A percentile compares a stretch with the other conserved stretches of the same genome.
phyloP scores from a whole-genome alignment of 2,113 vertebrate species.

The Ornithorhynchus anatinus region DNA sequence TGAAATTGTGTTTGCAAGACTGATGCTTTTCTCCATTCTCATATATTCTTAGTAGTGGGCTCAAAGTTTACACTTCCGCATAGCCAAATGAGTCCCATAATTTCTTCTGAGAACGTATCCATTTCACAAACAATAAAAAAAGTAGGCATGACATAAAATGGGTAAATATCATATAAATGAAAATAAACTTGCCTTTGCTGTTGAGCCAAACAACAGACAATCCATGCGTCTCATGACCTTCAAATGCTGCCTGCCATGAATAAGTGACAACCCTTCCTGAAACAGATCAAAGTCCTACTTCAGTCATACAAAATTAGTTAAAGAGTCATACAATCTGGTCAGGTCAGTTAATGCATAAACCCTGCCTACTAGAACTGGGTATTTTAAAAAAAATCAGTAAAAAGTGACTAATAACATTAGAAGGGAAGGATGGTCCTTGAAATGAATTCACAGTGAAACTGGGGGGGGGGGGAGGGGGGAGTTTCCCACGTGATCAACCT shows the following conservation, averaged over 20 bases:
- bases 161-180: too few relatives aligned
- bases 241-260: conserved; percentile 75
- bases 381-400: neutral
- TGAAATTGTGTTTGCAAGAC: neutral
- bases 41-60: neutral
- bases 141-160: too few relatives aligned
- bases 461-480: too few relatives aligned
- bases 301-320: conserved; percentile 25
- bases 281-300: conserved; percentile 47
- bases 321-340: neutral
- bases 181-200: conserved; percentile 70
- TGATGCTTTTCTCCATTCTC: neutral
- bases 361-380: neutral
- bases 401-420: neutral
- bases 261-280: conserved; percentile 88
- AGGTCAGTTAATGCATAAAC: neutral
- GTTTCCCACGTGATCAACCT: neutral
- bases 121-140: neutral
- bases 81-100: neutral
- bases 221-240: conserved; percentile 83
- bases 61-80: neutral
- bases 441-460: neutral
- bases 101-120: neutral
- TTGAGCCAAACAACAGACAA: conserved; percentile 82
- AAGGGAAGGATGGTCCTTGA: neutral